Percentiles rank a stretch among this genome's conserved stretches.
Conservation (phyloP, 2,797 vertebrate genomes). For the Melanotaenia nigrans region DNA sequence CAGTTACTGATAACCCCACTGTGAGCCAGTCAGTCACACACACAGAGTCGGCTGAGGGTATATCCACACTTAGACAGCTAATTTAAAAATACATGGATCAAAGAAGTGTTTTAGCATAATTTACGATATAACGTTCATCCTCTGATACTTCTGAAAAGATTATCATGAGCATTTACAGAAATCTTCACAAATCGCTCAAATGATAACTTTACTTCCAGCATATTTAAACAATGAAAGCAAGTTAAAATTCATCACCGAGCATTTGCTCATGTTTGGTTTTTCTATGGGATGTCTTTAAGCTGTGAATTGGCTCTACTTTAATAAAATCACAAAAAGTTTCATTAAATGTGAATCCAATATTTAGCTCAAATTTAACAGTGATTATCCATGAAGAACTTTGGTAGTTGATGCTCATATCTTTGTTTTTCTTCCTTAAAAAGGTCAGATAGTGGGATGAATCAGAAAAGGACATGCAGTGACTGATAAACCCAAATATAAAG, state of each 20-base stretch:
- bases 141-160: background rate
- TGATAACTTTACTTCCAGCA: background rate
- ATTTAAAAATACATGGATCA: background rate
- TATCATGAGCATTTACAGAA: background rate
- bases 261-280: background rate
- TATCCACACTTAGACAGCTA: background rate
- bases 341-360: background rate
- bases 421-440: background rate
- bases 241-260: background rate
- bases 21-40: slow-evolving; percentile 11
- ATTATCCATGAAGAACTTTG: background rate
- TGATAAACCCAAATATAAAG: background rate
- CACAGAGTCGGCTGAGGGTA: slow-evolving; percentile 14
- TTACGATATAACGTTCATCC: background rate
- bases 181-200: background rate
- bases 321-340: background rate
- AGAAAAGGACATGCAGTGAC: background rate
- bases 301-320: background rate
- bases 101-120: background rate
- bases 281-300: background rate
- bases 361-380: background rate
- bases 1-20: background rate
- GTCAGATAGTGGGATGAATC: background rate
- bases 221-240: background rate
- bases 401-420: background rate